phyloP scores from a whole-genome alignment of 2,797 vertebrate genomes.

The Microctenopoma stevenorrisi region DNA sequence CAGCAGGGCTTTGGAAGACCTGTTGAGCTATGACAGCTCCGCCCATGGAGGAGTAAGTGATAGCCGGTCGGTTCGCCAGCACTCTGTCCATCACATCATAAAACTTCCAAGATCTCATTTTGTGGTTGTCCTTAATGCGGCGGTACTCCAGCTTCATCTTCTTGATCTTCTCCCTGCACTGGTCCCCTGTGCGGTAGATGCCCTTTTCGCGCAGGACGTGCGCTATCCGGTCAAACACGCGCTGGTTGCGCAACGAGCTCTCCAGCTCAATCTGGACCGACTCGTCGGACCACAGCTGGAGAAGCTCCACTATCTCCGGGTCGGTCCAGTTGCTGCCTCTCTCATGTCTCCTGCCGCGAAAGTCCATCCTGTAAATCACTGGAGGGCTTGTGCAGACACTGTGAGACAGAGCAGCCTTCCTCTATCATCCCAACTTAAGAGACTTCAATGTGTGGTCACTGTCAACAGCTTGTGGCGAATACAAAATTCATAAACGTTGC shows the following conservation, averaged over 20 bases:
- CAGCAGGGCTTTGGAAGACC: conserved; percentile 78
- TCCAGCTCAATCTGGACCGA: conserved; percentile 90
- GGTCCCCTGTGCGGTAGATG: conserved; percentile 89
- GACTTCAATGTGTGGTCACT: not conserved
- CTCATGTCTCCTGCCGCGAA: conserved; percentile 89
- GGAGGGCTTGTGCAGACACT: conserved; percentile 17
- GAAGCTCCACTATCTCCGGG: conserved; percentile 90
- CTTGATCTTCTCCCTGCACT: conserved; percentile 94
- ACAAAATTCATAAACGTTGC: not conserved
- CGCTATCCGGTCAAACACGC: conserved; percentile 91
- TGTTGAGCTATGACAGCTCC: conserved; percentile 83
- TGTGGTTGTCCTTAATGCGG: conserved; percentile 90
- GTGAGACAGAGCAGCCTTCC: not conserved
- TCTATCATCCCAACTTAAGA: conserved; percentile 16
- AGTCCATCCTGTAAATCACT: conserved; percentile 84
- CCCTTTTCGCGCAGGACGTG: conserved; percentile 88
- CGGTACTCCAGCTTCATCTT: conserved; percentile 96
- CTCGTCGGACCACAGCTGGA: conserved; percentile 91
- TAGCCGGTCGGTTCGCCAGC: conserved; percentile 85
- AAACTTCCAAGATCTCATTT: conserved; percentile 90
- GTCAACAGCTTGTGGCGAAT: not conserved
- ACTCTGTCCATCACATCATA: conserved; percentile 94
- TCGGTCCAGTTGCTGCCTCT: conserved; percentile 93
- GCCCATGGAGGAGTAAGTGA: conserved; percentile 84
- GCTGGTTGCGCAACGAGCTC: conserved; percentile 92